Base-by-base conservation (phyloP, 2,888 invertebrate genomes). In the Erebia palarica region DNA sequence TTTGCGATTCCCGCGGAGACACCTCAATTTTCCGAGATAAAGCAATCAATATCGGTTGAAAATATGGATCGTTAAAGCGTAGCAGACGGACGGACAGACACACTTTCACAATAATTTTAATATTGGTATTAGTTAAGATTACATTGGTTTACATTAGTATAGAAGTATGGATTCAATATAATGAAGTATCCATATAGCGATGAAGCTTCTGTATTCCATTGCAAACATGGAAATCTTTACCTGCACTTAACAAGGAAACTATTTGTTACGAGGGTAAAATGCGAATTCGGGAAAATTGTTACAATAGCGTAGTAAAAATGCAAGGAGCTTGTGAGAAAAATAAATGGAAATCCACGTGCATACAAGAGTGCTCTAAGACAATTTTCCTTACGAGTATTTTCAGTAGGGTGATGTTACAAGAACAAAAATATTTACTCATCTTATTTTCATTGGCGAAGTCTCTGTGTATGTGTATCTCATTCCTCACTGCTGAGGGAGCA, bases 261-360 rank as follows among this genome's bases (percentile, higher is more conserved):
- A 55, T 65, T 65, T 65, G 53, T 53, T 65, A 65, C 65, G 44
- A 57, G 16, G 57, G n/a, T 65, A 65, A 65, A 65, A 57, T 65
- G 57, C 57, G 65, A 65, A 65, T 65, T 65, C 55, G 18, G 57
- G 65, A 65, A 65, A 65, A 65, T 57, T 65, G 65, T 42, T 57
- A 57, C 44, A 65, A 65, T 57, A 55, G 65, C 65, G 57, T 16
- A 65, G 42, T 42, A 21, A 57, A 65, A 65, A 65, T 65, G 57
- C 65, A 57, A 53, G 53, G 65, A 55, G 55, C 55, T 44, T 44
- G 42, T 16, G 55, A 65, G 65, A 55, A 44, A 57, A 65, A 65
- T 55, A 65, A 65, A 65, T 65, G 65, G 53, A 65, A 65, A 65
- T 65, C 44, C 65, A 14, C 57, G 53, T 42, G 44, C 13, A 57